Percentiles rank a stretch among this genome's conserved stretches.
These are phyloP conservation scores for Drosophila grimshawi DNA, from an alignment of 1,140 invertebrate species.

Conservation along the genomic window DNA sequence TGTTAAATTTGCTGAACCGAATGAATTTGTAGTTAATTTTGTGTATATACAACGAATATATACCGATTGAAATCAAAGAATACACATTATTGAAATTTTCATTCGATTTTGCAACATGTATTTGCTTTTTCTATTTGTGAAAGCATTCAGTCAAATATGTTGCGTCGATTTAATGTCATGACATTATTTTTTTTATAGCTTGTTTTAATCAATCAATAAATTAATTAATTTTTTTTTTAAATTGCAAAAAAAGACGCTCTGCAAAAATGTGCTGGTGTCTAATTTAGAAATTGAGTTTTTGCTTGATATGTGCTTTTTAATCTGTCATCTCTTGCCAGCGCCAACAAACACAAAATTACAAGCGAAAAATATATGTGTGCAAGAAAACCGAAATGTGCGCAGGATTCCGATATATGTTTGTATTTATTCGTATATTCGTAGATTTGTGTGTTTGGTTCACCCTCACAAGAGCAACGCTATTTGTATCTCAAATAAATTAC, in stretches of 20 bases:
- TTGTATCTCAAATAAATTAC: neutral
- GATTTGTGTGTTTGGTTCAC: no score
- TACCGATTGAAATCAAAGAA: no score
- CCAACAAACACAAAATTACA: conserved; percentile 12
- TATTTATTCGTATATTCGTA: neutral
- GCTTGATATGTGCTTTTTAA: conserved; percentile 25
- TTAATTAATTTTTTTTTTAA: conserved; percentile 36
- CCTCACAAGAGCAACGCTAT: neutral
- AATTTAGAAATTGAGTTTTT: conserved; percentile 30
- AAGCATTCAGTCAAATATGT: conserved; percentile 33
- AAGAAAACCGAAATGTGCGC: neutral
- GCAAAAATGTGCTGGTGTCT: conserved; percentile 14
- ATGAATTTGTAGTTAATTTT: no score
- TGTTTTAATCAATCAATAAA: conserved; percentile 32
- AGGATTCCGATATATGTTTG: neutral
- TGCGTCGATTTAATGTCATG: conserved; percentile 52
- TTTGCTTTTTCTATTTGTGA: neutral
- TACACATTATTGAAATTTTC: neutral
- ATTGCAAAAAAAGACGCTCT: no score
- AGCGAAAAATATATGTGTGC: conserved; percentile 1
- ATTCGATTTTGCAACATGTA: neutral
- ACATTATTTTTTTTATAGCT: conserved; percentile 53
- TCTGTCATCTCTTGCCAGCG: conserved; percentile 19
- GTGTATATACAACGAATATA: no score
- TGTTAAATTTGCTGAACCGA: no score